Evolutionary conservation across 1,140 invertebrate species (phyloP).

Genomic region (Carcinoscorpius rotundicauda): DNA sequence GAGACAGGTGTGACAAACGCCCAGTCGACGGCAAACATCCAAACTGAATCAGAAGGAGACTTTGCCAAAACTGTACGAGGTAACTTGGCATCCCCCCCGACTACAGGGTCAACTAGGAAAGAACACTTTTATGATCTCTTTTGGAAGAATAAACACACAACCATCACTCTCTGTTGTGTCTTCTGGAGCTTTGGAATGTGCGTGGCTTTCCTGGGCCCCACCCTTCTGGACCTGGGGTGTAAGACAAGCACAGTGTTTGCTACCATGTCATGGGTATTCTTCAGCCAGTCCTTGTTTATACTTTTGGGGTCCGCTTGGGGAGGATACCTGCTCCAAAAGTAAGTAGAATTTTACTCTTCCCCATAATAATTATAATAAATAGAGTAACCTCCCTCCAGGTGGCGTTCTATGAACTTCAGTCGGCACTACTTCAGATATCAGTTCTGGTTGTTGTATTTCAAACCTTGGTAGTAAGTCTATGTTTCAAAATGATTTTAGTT

Average conservation of each 20-base stretch:
- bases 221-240: constrained; percentile 38
- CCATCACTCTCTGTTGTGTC: constrained; percentile 35
- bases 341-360: constrained; percentile 16
- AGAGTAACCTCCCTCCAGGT: too few species aligned
- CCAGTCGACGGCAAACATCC: too few species aligned
- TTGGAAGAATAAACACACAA: constrained; percentile 34
- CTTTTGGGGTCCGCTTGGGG: constrained; percentile 38
- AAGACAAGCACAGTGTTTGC: constrained; percentile 35
- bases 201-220: constrained; percentile 40
- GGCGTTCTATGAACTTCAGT: too few species aligned
- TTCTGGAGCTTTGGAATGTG: constrained; percentile 42
- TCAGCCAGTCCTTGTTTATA: constrained; percentile 39
- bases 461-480: too few species aligned
- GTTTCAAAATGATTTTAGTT: too few species aligned
- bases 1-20: too few species aligned
- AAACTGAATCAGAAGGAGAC: too few species aligned
- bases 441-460: too few species aligned
- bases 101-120: constrained; percentile 10
- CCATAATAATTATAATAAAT: too few species aligned
- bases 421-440: too few species aligned
- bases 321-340: constrained; percentile 37
- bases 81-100: too few species aligned
- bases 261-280: constrained; percentile 41
- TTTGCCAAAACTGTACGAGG: too few species aligned
- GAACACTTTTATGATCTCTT: constrained; percentile 33